These are phyloP conservation scores for Zaprionus lachaisei DNA, from an alignment of 1,140 invertebrate species.

Conservation along the genomic window DNA sequence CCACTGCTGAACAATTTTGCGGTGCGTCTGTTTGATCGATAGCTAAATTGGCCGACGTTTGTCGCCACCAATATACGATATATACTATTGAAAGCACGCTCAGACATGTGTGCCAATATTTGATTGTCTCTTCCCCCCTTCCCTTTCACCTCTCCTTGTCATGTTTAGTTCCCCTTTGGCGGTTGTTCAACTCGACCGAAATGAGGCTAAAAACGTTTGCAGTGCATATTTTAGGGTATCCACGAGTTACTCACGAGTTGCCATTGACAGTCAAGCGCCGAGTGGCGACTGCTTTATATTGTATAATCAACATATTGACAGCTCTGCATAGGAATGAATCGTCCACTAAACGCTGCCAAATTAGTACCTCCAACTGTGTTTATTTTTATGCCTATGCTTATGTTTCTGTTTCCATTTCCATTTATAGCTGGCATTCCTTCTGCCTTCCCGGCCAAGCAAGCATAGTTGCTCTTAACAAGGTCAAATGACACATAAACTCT, in stretches of 20 bases:
- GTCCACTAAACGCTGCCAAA: conserved; percentile 30
- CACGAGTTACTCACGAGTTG: conserved; percentile 31
- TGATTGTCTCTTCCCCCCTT: conserved; percentile 5
- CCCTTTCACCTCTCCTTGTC: background rate
- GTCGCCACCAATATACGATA: conserved; percentile 58
- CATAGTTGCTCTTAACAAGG: conserved; percentile 24
- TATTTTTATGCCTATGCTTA: conserved; percentile 7
- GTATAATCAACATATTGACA: conserved; percentile 54
- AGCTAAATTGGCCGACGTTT: conserved; percentile 48
- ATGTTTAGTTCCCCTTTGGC: background rate
- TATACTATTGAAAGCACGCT: conserved; percentile 64
- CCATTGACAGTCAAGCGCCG: conserved; percentile 50
- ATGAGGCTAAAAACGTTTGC: conserved; percentile 70
- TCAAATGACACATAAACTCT: conserved; percentile 19
- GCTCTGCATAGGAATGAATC: conserved; percentile 8
- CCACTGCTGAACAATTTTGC: conserved; percentile 18
- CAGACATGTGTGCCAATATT: conserved; percentile 71
- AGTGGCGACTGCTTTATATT: conserved; percentile 34
- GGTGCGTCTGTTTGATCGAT: conserved; percentile 72
- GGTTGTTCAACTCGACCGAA: conserved; percentile 72
- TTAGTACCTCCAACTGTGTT: conserved; percentile 31
- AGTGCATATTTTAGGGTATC: conserved; percentile 51
- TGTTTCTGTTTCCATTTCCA: background rate
- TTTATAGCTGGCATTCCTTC: background rate
- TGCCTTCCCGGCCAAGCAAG: background rate